These are phyloP conservation scores for Alosa sapidissima DNA, from an alignment of 2,797 vertebrate genomes.

Conservation along the genomic window DNA sequence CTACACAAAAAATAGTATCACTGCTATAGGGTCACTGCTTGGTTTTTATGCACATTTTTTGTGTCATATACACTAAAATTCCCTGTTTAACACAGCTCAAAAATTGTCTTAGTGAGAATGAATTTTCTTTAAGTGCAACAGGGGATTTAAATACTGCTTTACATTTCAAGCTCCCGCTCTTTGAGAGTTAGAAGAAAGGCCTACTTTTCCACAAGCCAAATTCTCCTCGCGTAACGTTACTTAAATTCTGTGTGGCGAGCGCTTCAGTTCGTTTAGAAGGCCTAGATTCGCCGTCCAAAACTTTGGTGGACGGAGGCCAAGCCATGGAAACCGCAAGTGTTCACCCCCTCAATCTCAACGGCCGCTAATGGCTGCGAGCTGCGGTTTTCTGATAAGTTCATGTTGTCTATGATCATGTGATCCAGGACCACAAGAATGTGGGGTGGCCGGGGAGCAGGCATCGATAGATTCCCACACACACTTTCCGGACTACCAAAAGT, in stretches of 20 bases:
- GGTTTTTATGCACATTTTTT: neutral
- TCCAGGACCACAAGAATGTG: constrained; percentile 29
- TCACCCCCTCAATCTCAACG: constrained; percentile 44
- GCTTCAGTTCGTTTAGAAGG: constrained; percentile 33
- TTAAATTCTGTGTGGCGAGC: constrained; percentile 34
- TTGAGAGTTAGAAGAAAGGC: neutral
- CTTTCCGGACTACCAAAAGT: constrained; percentile 21
- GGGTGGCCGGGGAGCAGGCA: constrained; percentile 23
- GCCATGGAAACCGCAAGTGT: constrained; percentile 40
- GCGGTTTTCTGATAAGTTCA: constrained; percentile 31
- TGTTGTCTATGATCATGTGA: constrained; percentile 34
- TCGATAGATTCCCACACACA: constrained; percentile 11
- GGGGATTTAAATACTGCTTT: neutral
- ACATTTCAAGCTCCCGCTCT: neutral
- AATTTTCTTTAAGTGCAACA: neutral
- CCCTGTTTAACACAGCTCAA: neutral
- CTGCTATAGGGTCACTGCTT: neutral
- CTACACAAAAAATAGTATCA: neutral
- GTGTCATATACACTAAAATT: neutral
- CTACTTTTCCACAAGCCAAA: neutral
- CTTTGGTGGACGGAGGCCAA: constrained; percentile 35
- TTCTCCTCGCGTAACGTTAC: constrained; percentile 4
- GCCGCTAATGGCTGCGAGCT: constrained; percentile 34
- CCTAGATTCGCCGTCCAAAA: constrained; percentile 37
- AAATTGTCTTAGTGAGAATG: neutral